Percentiles rank a stretch among this genome's conserved stretches.
phyloP scores from a whole-genome alignment of 2,797 vertebrate genomes.

The Tadarida brasiliensis region DNA sequence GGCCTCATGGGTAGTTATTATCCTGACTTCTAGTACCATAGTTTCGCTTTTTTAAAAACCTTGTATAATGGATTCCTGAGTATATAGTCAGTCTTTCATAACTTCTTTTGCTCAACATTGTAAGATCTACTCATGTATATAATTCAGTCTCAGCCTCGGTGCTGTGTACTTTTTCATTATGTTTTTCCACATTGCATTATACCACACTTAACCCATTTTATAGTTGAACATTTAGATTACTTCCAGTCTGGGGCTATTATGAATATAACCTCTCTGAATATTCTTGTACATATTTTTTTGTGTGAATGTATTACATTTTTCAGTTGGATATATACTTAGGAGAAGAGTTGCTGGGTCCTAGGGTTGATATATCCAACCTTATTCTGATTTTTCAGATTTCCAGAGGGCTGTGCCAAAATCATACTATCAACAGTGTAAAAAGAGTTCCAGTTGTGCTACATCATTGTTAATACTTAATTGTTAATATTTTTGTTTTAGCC shows the following conservation, averaged over 20 bases:
- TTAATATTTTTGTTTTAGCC: not conserved
- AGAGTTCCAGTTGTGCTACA: not conserved
- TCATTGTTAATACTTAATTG: not conserved
- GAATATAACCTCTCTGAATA: not conserved
- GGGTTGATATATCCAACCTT: not conserved
- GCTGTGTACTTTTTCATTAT: not conserved
- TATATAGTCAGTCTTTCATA: not conserved
- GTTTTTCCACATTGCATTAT: not conserved
- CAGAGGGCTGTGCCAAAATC: not conserved
- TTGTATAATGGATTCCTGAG: not conserved
- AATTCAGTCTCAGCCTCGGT: not conserved
- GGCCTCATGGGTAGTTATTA: not conserved
- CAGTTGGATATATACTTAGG: not conserved
- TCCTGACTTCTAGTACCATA: not conserved
- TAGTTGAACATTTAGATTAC: not conserved
- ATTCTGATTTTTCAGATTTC: not conserved
- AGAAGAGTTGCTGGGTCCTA: not conserved
- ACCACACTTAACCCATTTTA: not conserved
- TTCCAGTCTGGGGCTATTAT: not conserved
- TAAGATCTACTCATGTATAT: not conserved
- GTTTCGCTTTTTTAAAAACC: not conserved
- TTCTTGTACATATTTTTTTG: not conserved
- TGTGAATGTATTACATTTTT: not conserved
- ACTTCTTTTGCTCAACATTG: not conserved
- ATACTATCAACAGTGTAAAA: not conserved